Evolutionary conservation across 2,888 invertebrate genomes (phyloP).

Genomic region (Tiliacea aurago): DNA sequence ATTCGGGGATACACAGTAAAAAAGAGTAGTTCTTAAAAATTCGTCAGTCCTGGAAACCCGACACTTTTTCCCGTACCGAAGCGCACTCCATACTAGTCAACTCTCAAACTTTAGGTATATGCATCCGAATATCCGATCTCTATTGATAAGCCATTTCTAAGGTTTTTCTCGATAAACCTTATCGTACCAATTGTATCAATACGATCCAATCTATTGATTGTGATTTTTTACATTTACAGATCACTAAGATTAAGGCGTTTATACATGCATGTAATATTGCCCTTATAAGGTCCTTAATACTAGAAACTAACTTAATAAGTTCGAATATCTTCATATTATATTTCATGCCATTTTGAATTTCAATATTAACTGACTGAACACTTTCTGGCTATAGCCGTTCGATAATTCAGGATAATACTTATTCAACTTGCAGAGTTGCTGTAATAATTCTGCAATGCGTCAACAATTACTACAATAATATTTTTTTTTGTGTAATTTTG

Average conservation of each 20-base stretch:
- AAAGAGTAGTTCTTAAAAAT: no score
- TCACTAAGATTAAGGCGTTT: slow-evolving; percentile 62
- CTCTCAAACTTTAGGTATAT: no score
- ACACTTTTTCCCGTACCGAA: no score
- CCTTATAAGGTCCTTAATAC: slow-evolving; percentile 48
- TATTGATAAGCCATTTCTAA: no score
- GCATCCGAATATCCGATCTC: no score
- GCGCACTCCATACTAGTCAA: no score
- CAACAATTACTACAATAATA: slow-evolving; percentile 24
- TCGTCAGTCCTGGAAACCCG: no score
- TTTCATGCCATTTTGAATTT: slow-evolving; percentile 39
- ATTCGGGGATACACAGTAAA: no score
- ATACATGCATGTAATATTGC: slow-evolving; percentile 54
- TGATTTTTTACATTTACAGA: slow-evolving; percentile 44
- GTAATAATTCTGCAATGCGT: slow-evolving; percentile 50
- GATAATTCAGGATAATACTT: slow-evolving; percentile 52
- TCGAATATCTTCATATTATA: slow-evolving; percentile 52
- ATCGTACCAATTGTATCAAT: slow-evolving; percentile 4
- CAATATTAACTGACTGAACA: slow-evolving; percentile 44
- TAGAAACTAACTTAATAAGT: slow-evolving; percentile 57
- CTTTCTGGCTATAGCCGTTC: slow-evolving; percentile 40
- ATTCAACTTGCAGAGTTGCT: slow-evolving; percentile 49
- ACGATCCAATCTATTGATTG: slow-evolving; percentile 14
- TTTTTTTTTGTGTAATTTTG: slow-evolving; percentile 52
- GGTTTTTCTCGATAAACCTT: neutral